These are phyloP conservation scores for Raja brachyura DNA, from an alignment of 2,113 vertebrate species.

Conservation along the genomic window DNA sequence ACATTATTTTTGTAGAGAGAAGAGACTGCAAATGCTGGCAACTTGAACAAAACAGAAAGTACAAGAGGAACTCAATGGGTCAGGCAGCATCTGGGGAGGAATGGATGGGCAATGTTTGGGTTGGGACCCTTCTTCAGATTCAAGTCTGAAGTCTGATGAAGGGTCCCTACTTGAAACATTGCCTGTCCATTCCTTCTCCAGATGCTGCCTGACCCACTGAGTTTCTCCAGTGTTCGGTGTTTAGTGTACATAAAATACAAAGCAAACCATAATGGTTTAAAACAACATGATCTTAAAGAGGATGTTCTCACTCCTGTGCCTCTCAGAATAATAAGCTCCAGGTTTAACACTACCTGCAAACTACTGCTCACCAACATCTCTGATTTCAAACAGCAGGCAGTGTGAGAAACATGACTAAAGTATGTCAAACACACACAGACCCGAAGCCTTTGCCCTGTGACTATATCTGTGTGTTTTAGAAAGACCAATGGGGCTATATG, in stretches of 20 bases:
- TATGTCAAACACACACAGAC: not conserved
- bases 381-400: not conserved
- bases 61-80: too few species aligned
- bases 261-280: not conserved
- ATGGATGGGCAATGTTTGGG: too few species aligned
- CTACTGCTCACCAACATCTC: not conserved
- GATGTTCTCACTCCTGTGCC: not conserved
- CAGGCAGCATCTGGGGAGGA: too few species aligned
- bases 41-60: too few species aligned
- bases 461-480: not conserved
- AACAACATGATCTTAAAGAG: not conserved
- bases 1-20: not conserved
- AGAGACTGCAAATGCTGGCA: too few species aligned
- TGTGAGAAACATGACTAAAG: not conserved
- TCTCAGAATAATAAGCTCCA: not conserved
- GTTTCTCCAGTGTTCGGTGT: too few species aligned
- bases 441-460: slow-evolving; percentile 9
- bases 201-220: too few species aligned
- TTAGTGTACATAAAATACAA: not conserved
- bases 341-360: not conserved
- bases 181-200: too few species aligned
- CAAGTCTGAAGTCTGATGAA: too few species aligned
- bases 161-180: too few species aligned
- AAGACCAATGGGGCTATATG: slow-evolving; percentile 8
- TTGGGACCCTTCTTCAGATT: too few species aligned